phyloP scores from a whole-genome alignment of 2,888 invertebrate genomes.

The Ctena decussata region DNA sequence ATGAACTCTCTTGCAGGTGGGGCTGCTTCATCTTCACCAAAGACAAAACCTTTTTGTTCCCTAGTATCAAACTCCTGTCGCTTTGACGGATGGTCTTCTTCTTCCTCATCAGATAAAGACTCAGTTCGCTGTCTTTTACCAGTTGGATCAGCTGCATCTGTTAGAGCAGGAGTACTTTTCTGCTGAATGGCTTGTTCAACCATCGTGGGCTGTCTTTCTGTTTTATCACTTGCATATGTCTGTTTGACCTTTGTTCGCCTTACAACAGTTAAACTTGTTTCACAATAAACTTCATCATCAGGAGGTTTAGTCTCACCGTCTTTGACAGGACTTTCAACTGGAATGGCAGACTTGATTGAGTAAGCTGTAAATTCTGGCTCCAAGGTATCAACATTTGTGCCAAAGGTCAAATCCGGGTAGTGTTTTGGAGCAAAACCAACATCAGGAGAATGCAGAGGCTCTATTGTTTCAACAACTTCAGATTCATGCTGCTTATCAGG shows the following conservation, averaged over 20 bases:
- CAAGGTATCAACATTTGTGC: slow-evolving; percentile 22
- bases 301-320: slow-evolving; percentile 51
- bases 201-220: slow-evolving; percentile 49
- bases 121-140: slow-evolving; percentile 39
- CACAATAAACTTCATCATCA: slow-evolving; percentile 66
- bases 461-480: background rate
- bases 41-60: background rate
- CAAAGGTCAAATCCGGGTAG: slow-evolving; percentile 7
- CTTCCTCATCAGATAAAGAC: slow-evolving; percentile 37
- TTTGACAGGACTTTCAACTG: slow-evolving; percentile 46
- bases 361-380: slow-evolving; percentile 50
- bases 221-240: slow-evolving; percentile 52
- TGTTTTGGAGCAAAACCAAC: background rate
- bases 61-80: slow-evolving; percentile 29
- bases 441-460: background rate
- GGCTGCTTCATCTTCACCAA: slow-evolving; percentile 37
- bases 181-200: slow-evolving; percentile 44
- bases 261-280: slow-evolving; percentile 59
- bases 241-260: slow-evolving; percentile 60
- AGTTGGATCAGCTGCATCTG: slow-evolving; percentile 31
- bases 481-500: background rate
- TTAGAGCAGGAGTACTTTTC: slow-evolving; percentile 32
- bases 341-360: slow-evolving; percentile 45
- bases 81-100: slow-evolving; percentile 38
- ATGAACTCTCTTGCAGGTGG: slow-evolving; percentile 60